Base-by-base conservation (phyloP, 2,888 invertebrate genomes). In the Lithophane semibrunnea region DNA sequence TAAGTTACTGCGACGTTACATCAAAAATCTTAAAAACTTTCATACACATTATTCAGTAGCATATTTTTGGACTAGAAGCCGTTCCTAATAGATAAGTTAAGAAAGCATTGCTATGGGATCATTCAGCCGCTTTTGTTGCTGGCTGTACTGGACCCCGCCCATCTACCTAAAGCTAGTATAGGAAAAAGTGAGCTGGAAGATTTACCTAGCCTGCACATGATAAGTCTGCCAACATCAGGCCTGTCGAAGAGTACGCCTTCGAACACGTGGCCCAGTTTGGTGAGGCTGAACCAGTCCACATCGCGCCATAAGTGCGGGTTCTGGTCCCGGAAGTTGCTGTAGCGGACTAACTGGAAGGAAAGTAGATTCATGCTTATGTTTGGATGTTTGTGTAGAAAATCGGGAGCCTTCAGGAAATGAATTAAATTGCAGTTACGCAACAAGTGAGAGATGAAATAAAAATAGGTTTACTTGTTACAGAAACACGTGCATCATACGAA, bases 281-380 rank as follows among this genome's bases (percentile, higher is more conserved):
- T 94, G 85, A 98, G 94, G 44, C 97, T 96, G 75, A 97, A 92
- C 77, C 98, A 98, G 88, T 97, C 97, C 3, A 98, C 97, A 77
- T 97, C 97, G 54, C 97, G 97, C 93, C 98, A 98, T 44, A 97
- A 97, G 69, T 97, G 97, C 21, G 97, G 97, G 91, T 98, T 98
- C 75, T 97, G 97, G 80, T 98, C 97, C 80, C 98, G 97, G 93
- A 98, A 98, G 76, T 97, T 97, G 91, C 97, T 97, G 92, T 98
- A 98, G 84, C 98, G 98, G 54, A 97, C 97, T 87, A 98, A 90
- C 98, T 98, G 94, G 88, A 97, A 95, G 21, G 12, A 56, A 60
- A 60, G n/a, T 2, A 37, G 10, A 52, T 13, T 13, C 66, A 47
- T 21, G 24, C 7, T 13, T 56, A 5, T 13, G 0, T 44, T 13